Evolutionary conservation across 2,797 vertebrate species (phyloP).

Genomic region (Phylloscopus collybita): DNA sequence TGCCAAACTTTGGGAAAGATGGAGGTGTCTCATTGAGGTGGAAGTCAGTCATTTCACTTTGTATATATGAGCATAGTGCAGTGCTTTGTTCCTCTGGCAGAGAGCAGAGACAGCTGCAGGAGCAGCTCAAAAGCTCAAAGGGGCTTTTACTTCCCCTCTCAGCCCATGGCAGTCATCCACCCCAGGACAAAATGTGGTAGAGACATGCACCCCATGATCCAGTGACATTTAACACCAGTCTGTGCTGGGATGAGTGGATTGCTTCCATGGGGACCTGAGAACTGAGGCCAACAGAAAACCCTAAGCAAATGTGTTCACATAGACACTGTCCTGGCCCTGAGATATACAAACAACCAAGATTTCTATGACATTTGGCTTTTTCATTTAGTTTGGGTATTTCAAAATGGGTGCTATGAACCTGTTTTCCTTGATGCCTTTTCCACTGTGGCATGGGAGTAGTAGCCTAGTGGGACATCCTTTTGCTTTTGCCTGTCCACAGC

Average conservation of each 20-base stretch:
- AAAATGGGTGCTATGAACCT: neutral
- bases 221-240: neutral
- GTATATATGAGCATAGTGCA: rapidly evolving
- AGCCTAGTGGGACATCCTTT: neutral
- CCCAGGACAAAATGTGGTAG: neutral
- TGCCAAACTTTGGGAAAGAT: neutral
- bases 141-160: neutral
- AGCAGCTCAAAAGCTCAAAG: neutral
- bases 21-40: neutral
- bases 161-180: neutral
- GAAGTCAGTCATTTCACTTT: neutral
- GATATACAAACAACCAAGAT: neutral
- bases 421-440: neutral
- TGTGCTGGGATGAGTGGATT: rapidly evolving
- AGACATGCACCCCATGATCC: neutral
- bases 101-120: neutral
- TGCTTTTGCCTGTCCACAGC: neutral
- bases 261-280: neutral
- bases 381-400: neutral
- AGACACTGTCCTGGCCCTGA: neutral
- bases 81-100: neutral
- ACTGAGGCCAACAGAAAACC: neutral
- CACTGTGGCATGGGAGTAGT: neutral
- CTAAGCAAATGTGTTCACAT: rapidly evolving
- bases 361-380: neutral